Evolutionary conservation across 2,888 invertebrate genomes (phyloP).

Genomic region (Gryllus longicercus): DNA sequence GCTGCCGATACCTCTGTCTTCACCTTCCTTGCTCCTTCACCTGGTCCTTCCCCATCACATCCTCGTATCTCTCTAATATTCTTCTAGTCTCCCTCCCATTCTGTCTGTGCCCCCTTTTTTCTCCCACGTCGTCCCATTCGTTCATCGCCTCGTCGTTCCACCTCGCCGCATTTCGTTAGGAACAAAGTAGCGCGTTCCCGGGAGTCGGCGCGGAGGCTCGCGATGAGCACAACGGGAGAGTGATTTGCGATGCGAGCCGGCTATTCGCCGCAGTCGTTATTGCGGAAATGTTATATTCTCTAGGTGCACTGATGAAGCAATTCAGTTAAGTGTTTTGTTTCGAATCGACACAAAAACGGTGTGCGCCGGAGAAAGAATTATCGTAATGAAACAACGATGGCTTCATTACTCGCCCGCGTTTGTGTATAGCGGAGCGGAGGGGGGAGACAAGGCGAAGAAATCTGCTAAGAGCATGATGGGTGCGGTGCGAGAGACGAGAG

Average conservation of each 20-base stretch:
- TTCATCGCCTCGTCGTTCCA: too few species aligned
- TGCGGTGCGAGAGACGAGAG: too few species aligned
- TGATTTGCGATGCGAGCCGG: background rate
- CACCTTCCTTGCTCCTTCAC: too few species aligned
- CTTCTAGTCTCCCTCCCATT: too few species aligned
- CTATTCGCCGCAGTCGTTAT: background rate
- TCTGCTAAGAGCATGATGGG: background rate
- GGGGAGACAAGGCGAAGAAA: background rate
- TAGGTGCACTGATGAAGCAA: conserved; percentile 3
- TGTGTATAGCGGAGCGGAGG: background rate
- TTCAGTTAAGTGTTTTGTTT: conserved; percentile 11
- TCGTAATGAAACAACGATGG: conserved; percentile 10
- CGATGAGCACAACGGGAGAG: background rate
- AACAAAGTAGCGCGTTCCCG: too few species aligned
- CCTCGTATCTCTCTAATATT: too few species aligned
- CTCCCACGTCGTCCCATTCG: too few species aligned
- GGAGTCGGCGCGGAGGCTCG: too few species aligned
- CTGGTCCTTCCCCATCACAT: too few species aligned
- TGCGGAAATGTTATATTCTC: conserved; percentile 11
- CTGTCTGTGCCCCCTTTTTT: too few species aligned
- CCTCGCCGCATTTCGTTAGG: too few species aligned
- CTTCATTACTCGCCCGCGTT: background rate
- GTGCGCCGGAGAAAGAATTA: background rate
- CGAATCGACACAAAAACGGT: background rate
- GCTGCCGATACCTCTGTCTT: too few species aligned